Evolutionary conservation across 2,888 invertebrate species (phyloP).

Genomic region (Dynastes maya): DNA sequence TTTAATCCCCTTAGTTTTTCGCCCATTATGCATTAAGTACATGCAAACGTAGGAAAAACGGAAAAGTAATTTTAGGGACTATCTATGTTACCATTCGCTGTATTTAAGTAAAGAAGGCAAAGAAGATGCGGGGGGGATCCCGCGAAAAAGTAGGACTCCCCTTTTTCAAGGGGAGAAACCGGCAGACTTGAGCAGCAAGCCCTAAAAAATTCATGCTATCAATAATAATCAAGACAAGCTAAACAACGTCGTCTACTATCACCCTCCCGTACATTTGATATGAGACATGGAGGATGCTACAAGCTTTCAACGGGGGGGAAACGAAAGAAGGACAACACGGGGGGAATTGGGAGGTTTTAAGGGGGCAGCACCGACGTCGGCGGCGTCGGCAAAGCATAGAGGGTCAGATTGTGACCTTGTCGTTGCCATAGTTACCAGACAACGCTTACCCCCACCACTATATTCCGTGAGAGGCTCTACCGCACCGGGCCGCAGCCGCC

Average conservation of each 20-base stretch:
- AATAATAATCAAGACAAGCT: slow-evolving; percentile 56
- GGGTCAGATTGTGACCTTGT: slow-evolving; percentile 69
- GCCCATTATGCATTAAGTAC: too few relatives aligned
- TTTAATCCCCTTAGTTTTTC: too few relatives aligned
- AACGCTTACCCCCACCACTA: slow-evolving; percentile 64
- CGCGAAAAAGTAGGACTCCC: neutral
- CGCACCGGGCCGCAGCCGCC: slow-evolving; percentile 22
- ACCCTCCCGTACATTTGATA: neutral
- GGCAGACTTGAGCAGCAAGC: slow-evolving; percentile 5
- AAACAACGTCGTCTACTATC: slow-evolving; percentile 50
- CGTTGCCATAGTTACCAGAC: slow-evolving; percentile 69
- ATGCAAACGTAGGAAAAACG: too few relatives aligned
- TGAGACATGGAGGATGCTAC: too few relatives aligned
- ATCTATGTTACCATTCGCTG: neutral
- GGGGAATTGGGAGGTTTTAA: slow-evolving; percentile 7
- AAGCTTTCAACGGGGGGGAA: neutral
- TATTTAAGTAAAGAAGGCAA: neutral
- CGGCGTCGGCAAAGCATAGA: slow-evolving; percentile 48
- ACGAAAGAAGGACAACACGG: neutral
- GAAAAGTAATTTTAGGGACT: neutral
- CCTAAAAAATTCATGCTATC: slow-evolving; percentile 53
- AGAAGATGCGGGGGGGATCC: neutral
- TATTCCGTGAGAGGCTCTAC: slow-evolving; percentile 2
- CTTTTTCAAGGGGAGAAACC: neutral
- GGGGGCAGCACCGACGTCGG: slow-evolving; percentile 25